Evolutionary conservation across 2,113 vertebrate genomes (phyloP).

Genomic region (Sinocyclocheilus anophthalmus): DNA sequence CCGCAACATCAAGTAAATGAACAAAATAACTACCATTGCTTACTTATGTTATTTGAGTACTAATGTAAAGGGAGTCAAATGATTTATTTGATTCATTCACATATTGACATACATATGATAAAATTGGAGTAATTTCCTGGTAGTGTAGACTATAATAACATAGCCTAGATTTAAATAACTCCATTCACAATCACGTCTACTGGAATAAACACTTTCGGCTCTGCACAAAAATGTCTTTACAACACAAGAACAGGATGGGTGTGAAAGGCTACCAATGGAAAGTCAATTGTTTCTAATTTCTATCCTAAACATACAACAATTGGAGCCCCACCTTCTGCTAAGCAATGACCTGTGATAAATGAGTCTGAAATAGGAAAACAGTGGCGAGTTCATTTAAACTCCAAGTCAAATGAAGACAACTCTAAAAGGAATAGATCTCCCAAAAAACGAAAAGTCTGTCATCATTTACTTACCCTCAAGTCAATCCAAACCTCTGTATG

Average conservation of each 20-base stretch:
- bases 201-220: conserved; percentile 30
- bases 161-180: not conserved
- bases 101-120: not conserved
- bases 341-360: conserved; percentile 10
- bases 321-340: conserved; percentile 22
- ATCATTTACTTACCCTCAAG: not conserved
- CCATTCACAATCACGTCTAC: not conserved
- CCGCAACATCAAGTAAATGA: too few species aligned
- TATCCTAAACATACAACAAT: conserved; percentile 43
- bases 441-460: not conserved
- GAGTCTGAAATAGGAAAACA: not conserved
- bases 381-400: not conserved
- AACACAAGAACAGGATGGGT: conserved; percentile 54
- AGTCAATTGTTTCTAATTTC: conserved; percentile 55
- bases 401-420: not conserved
- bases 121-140: not conserved
- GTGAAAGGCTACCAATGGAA: conserved; percentile 51
- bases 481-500: not conserved
- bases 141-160: not conserved
- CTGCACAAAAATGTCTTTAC: conserved; percentile 5
- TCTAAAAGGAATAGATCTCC: not conserved
- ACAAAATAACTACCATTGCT: not conserved
- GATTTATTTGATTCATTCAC: not conserved
- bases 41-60: not conserved
- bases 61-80: not conserved